A percentile compares a stretch with the other conserved stretches of the same genome.
phyloP scores from a whole-genome alignment of 1,140 invertebrate genomes.

The Philaenus spumarius region DNA sequence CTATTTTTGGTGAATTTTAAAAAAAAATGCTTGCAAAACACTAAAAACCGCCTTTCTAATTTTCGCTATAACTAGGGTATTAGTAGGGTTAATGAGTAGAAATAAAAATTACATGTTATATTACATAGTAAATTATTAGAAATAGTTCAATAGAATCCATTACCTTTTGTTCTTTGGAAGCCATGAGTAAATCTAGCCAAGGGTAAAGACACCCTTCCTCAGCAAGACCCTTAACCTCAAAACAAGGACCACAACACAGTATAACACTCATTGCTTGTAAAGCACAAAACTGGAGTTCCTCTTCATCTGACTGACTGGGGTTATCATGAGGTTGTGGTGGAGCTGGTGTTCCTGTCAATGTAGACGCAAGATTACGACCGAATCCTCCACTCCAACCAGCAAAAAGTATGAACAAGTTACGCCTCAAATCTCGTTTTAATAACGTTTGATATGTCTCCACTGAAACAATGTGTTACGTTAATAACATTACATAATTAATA shows the following conservation, averaged over 20 bases:
- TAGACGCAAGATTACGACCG: constrained; percentile 7
- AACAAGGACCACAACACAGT: constrained; percentile 90
- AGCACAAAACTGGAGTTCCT: constrained; percentile 56
- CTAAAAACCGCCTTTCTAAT: too few relatives aligned
- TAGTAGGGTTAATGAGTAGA: neutral
- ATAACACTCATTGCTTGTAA: constrained; percentile 89
- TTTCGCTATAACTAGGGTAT: too few relatives aligned
- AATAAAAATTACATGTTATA: neutral
- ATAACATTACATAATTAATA: too few relatives aligned
- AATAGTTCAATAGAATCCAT: constrained; percentile 1
- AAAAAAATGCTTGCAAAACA: too few relatives aligned
- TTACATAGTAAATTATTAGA: neutral
- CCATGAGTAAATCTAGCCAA: constrained; percentile 87
- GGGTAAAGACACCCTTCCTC: constrained; percentile 86
- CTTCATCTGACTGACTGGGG: constrained; percentile 17
- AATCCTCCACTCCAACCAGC: constrained; percentile 64
- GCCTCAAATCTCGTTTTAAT: constrained; percentile 77
- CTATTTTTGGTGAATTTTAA: too few relatives aligned
- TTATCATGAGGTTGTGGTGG: constrained; percentile 9
- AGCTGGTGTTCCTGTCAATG: constrained; percentile 33
- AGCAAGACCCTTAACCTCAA: constrained; percentile 75
- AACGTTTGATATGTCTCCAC: constrained; percentile 81
- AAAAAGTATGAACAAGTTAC: constrained; percentile 86
- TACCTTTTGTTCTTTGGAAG: constrained; percentile 84
- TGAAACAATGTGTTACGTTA: constrained; percentile 40